A percentile compares a stretch with the other conserved stretches of the same genome.
Evolutionary conservation across 2,888 invertebrate species (phyloP).

Genomic region (Calameuta idolon): DNA sequence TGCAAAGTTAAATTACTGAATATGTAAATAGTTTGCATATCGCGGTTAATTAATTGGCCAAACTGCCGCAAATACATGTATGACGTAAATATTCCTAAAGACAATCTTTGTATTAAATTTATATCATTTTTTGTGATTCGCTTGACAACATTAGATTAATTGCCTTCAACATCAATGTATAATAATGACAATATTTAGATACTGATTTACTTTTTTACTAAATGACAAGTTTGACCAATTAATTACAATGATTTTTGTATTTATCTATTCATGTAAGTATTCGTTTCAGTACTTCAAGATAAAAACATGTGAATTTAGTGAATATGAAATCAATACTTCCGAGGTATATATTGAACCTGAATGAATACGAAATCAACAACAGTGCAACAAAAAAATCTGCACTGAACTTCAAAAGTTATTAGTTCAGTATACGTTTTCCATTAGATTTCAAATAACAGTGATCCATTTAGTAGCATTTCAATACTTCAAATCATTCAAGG

Average conservation of each 20-base stretch:
- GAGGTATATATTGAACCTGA: background rate
- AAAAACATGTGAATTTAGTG: background rate
- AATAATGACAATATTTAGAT: background rate
- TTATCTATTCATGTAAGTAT: background rate
- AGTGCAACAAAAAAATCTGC: background rate
- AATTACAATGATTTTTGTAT: constrained; percentile 8
- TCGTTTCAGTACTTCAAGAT: background rate
- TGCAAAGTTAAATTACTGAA: background rate
- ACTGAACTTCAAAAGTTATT: background rate
- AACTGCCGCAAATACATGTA: background rate
- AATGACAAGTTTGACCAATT: constrained; percentile 15
- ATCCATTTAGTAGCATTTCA: background rate
- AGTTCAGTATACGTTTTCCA: background rate
- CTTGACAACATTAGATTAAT: background rate
- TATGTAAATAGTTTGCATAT: background rate
- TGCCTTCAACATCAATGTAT: background rate
- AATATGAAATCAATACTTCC: background rate
- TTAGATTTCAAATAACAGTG: background rate
- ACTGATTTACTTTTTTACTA: constrained; percentile 1
- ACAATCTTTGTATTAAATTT: background rate
- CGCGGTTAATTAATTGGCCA: constrained; percentile 2
- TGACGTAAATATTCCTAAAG: background rate
- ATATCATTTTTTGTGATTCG: background rate
- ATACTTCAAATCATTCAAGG: background rate
- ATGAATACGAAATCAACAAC: background rate